Evolutionary conservation across 2,113 vertebrate species (phyloP).

Genomic region (Hemibagrus wyckioides): DNA sequence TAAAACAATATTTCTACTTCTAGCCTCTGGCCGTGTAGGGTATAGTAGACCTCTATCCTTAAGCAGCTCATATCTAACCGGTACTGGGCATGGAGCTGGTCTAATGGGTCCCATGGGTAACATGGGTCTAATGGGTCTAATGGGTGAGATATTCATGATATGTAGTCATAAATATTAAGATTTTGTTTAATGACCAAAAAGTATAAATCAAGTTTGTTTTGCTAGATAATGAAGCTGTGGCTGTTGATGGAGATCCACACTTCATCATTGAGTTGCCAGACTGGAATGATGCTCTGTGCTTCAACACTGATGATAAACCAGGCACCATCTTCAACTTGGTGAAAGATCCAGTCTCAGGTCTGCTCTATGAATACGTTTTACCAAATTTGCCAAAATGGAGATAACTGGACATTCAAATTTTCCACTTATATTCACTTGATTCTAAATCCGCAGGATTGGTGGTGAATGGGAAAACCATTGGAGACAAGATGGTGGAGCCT

Average conservation of each 20-base stretch:
- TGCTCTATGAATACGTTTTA: neutral
- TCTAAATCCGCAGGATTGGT: conserved; percentile 76
- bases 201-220: neutral
- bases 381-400: neutral
- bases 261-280: conserved; percentile 86
- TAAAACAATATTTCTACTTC: neutral
- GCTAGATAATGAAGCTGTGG: neutral
- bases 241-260: conserved; percentile 90
- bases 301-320: conserved; percentile 86
- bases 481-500: conserved; percentile 77
- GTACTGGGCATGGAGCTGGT: fast-evolving
- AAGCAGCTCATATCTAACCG: neutral
- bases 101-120: neutral
- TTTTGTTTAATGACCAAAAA: neutral
- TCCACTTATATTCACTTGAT: neutral
- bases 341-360: conserved; percentile 82
- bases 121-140: neutral
- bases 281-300: conserved; percentile 84
- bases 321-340: conserved; percentile 86
- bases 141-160: neutral
- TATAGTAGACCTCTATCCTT: neutral
- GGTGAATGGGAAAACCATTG: conserved; percentile 87
- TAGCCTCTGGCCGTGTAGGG: neutral
- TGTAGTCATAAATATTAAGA: neutral
- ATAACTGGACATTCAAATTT: neutral